Percentiles rank a stretch among this genome's conserved stretches.
Evolutionary conservation across 2,888 invertebrate species (phyloP).

Genomic region (Cephalotes varians): DNA sequence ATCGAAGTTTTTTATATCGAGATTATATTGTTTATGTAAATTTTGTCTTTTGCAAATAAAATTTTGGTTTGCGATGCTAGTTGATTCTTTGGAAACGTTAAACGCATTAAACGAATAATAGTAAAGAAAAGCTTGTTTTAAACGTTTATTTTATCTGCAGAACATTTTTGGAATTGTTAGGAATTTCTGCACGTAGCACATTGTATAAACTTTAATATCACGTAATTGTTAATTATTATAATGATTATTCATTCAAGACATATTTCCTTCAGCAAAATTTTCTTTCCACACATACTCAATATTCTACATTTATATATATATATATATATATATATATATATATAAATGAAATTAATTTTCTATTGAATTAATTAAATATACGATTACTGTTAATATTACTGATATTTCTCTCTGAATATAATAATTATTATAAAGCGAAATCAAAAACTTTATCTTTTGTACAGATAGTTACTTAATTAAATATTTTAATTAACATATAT

Average conservation of each 20-base stretch:
- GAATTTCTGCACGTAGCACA: background rate
- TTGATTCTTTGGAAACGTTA: background rate
- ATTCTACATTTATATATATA: background rate
- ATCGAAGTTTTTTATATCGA: background rate
- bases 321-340: background rate
- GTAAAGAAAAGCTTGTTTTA: constrained; percentile 9
- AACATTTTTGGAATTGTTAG: constrained; percentile 23
- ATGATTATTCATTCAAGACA: constrained; percentile 17
- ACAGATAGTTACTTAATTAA: constrained; percentile 8
- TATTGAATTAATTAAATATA: constrained; percentile 8
- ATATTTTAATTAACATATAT: constrained; percentile 17
- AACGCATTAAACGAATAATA: constrained; percentile 2
- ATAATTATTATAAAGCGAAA: background rate
- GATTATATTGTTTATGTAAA: background rate
- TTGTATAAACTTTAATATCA: constrained; percentile 30
- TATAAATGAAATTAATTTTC: background rate
- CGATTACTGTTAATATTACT: background rate
- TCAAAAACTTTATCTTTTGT: background rate
- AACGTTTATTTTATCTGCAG: constrained; percentile 40
- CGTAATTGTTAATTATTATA: constrained; percentile 29
- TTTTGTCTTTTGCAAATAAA: background rate
- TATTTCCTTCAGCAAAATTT: background rate
- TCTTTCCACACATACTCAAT: background rate
- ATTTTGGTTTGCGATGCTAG: background rate
- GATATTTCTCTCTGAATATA: background rate